Base-by-base conservation (phyloP, 2,888 invertebrate genomes). In the Graphium colonna region DNA sequence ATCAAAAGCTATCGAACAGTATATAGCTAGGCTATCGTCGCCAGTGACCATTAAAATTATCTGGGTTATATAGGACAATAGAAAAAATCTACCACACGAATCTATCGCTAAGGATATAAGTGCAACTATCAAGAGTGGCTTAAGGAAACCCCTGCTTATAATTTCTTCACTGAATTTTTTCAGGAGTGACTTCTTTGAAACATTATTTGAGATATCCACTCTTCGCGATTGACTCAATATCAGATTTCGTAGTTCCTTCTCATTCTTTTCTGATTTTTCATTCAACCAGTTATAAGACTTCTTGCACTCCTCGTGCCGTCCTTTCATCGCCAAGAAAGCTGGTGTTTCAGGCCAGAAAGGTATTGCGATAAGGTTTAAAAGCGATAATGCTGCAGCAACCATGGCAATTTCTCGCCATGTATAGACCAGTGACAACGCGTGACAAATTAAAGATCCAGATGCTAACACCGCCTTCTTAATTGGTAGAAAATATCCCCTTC, bases 311-410 rank as follows among this genome's bases (percentile, higher is more conserved):
- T 48, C 40, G 21, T 49, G 52, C 31, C 59, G 59, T 2, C 70
- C 71, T 56, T 63, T 72, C 54, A 68, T 52, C 0, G 70, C 74
- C 4, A 69, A 55, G 48, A 52, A 65, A 0, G 67, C 60, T 1
- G 74, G 74, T 16, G 71, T 74, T 53, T 74, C 73, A 0, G 66
- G 67, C 73, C 71, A 75, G 7, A 66, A 67, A 0, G 58, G 41
- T 0, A 69, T 67, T 31, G 69, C n/a, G 0, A 69, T 13, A 1
- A 68, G 50, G 1, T 64, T 47, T 0, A 61, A 1, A 0, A 56
- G 15, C 2, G 62, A 46, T 0, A 59, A 28, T 0, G 59, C 10
- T n/a, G 60, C 53, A 2, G 62, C 58, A 13, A 66, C 49, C 1
- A 54, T 39, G 4, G 65, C 56, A 18, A 72, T 63, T 51, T 71